A percentile compares a stretch with the other conserved stretches of the same genome.
These are phyloP conservation scores for Sebastes iracundus DNA, from an alignment of 2,797 vertebrate genomes.

Conservation along the genomic window DNA sequence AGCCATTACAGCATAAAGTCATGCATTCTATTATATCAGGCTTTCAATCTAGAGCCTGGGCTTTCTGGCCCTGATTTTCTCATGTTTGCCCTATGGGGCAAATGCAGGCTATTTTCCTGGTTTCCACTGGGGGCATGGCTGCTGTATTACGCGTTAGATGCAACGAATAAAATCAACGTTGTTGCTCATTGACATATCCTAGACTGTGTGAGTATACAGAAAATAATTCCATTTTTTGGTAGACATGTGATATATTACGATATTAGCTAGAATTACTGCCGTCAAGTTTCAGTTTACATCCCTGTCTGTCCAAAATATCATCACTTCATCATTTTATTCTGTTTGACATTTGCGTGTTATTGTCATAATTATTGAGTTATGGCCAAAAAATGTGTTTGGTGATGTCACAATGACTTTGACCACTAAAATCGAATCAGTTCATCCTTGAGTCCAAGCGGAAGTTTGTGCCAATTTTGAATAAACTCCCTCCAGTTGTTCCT, in stretches of 20 bases:
- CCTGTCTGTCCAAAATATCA: background rate
- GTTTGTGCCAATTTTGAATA: background rate
- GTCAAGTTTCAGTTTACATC: background rate
- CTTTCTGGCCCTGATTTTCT: too few species aligned
- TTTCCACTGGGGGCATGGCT: too few species aligned
- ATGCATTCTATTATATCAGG: background rate
- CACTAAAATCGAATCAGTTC: background rate
- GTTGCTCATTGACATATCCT: too few species aligned
- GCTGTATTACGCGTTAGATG: too few species aligned
- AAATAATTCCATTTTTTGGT: background rate
- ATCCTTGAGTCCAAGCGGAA: background rate
- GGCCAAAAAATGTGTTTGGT: background rate
- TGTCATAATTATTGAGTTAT: background rate
- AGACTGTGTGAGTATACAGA: too few species aligned
- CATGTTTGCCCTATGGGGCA: too few species aligned
- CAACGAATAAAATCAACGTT: too few species aligned
- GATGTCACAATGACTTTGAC: background rate
- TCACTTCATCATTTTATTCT: too few species aligned
- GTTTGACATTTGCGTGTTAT: accelerated
- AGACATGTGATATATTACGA: background rate
- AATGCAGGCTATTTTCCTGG: too few species aligned
- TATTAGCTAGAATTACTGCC: accelerated
- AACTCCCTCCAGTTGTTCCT: background rate
- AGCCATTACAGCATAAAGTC: background rate
- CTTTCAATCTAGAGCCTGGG: accelerated